These are phyloP conservation scores for Dicycla oo DNA, from an alignment of 2,888 invertebrate genomes.

Conservation along the genomic window DNA sequence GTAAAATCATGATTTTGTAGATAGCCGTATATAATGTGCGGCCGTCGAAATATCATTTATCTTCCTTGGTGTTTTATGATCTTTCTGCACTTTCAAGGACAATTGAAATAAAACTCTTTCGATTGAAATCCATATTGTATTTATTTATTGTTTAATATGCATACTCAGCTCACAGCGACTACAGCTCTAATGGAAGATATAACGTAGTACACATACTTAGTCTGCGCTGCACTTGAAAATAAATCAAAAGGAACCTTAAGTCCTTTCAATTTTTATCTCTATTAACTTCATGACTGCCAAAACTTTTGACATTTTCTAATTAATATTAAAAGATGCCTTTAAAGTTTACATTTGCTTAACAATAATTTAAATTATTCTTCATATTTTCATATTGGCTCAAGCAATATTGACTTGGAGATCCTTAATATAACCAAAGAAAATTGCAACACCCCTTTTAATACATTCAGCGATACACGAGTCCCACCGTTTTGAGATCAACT, in stretches of 20 bases:
- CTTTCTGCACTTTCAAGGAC: background rate
- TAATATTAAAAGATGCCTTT: rapidly evolving
- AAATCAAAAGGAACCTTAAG: background rate
- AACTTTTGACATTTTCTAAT: background rate
- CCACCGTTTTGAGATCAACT: slow-evolving; percentile 21
- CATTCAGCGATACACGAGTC: background rate
- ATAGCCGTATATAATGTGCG: too few species aligned
- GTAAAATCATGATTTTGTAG: too few species aligned
- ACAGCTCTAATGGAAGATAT: slow-evolving; percentile 88
- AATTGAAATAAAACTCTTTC: slow-evolving; percentile 57
- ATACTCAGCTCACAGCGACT: slow-evolving; percentile 87
- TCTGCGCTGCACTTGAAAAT: slow-evolving; percentile 77
- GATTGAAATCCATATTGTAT: slow-evolving; percentile 74
- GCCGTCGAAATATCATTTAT: too few species aligned
- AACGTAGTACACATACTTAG: slow-evolving; percentile 77
- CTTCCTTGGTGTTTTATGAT: too few species aligned
- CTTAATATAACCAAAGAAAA: background rate
- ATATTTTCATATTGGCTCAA: background rate
- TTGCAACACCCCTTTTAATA: slow-evolving; percentile 4
- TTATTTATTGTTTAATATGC: slow-evolving; percentile 85
- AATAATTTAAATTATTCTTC: background rate
- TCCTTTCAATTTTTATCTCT: background rate
- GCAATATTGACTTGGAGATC: background rate
- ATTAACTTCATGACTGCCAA: background rate
- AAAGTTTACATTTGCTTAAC: slow-evolving; percentile 4